These are phyloP conservation scores for Mionectes olivaceus DNA, from an alignment of 2,797 vertebrate genomes.

Conservation along the genomic window DNA sequence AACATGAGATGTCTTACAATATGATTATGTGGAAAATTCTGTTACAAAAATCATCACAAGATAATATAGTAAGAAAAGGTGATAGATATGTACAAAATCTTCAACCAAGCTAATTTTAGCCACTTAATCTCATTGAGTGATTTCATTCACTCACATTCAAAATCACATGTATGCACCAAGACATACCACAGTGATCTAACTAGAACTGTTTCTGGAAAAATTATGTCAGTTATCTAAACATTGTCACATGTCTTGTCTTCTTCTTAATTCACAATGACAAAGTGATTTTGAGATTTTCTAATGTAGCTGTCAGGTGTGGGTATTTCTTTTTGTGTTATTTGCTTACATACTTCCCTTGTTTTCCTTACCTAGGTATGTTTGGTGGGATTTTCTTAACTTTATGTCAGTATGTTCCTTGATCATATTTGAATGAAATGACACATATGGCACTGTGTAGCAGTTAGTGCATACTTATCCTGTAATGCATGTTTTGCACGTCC, in stretches of 20 bases:
- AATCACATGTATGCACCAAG: background rate
- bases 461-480: background rate
- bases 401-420: background rate
- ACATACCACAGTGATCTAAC: background rate
- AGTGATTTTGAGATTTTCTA: background rate
- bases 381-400: background rate
- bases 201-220: background rate
- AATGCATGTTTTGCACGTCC: background rate
- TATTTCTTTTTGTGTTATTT: background rate
- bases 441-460: fast-evolving
- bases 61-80: background rate
- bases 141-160: background rate
- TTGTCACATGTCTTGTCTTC: background rate
- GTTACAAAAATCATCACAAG: background rate
- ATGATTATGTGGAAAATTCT: background rate
- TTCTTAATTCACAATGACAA: background rate
- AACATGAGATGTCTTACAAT: background rate
- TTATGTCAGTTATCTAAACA: background rate
- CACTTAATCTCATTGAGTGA: background rate
- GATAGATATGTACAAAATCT: background rate
- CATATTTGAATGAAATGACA: background rate
- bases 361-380: background rate
- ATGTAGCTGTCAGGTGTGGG: background rate
- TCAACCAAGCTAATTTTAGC: background rate
- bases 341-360: background rate